Evolutionary conservation across 2,113 vertebrate species (phyloP), one percentile per base, ranked within the genome.

Genomic region (Neopipo cinnamomea): DNA sequence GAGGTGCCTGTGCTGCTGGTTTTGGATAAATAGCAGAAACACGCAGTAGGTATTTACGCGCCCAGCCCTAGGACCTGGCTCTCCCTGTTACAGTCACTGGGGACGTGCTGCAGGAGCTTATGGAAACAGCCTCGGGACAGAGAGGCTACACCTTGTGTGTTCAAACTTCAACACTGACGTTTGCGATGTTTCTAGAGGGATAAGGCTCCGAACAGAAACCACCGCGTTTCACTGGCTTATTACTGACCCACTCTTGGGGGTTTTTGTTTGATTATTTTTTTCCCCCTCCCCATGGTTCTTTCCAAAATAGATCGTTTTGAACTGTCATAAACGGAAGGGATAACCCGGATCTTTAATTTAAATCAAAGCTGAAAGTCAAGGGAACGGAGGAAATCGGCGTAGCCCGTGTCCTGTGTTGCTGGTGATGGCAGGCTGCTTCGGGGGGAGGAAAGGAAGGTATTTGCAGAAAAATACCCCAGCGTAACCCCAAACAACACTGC

Each of bases 271-370:
- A 25, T 50, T 11, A 25, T 44, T 28, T 2, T 5, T 11, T 72
- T 44, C 28, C 4, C 0, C 28, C 35, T 13, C 23, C 11, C 31
- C 41, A 6, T 12, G 31, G 3, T 8, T 61, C 1, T 63, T 89
- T 73, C 33, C 58, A 53, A 76, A 91, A 21, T 23, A 59, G 33
- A 8, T 31, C 7, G 14, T 88, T 91, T 68, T 39, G 80, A 90
- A 30, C 4, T 0, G 1, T 41, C 41, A 3, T 30, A 65, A 72
- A 46, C 16, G 53, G 46, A 42, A 91, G 50, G 37, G n/a, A 82
- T 30, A 85, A 62, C 28, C 11, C 33, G 42, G 47, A 5, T 31
- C 58, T 59, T 88, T 92, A 91, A 93, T 85, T 96, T 85, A 97
- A 97, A 91, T 79, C 62, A 89, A 94, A 95, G 18, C 39, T 72